A percentile compares a stretch with the other conserved stretches of the same genome.
phyloP scores from a whole-genome alignment of 2,888 invertebrate genomes.

The Coleophora deauratella region DNA sequence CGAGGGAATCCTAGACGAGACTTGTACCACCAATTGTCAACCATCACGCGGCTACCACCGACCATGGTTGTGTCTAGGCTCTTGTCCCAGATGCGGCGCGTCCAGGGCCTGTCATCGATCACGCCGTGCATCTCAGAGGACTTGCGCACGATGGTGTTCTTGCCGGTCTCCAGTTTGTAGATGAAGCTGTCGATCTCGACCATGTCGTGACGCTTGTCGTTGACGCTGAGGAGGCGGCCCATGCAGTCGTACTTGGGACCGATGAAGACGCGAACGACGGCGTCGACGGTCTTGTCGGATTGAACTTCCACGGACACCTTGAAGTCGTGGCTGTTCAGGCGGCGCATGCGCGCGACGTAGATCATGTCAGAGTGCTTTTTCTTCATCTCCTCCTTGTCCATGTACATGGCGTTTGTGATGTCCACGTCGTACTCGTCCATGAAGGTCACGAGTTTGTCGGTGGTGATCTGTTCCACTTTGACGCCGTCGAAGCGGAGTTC shows the following conservation, averaged over 20 bases:
- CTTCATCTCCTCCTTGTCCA: constrained; percentile 61
- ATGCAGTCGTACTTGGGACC: constrained; percentile 81
- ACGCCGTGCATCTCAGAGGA: constrained; percentile 79
- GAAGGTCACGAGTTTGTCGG: constrained; percentile 79
- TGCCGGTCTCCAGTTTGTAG: constrained; percentile 76
- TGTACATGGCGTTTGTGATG: constrained; percentile 76
- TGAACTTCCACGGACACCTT: constrained; percentile 71
- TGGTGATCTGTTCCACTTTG: constrained; percentile 74
- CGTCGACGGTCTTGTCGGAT: constrained; percentile 72
- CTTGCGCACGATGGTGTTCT: constrained; percentile 79
- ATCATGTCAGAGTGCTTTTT: constrained; percentile 61
- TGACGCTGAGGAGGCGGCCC: constrained; percentile 69
- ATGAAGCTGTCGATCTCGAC: constrained; percentile 70
- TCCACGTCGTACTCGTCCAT: constrained; percentile 81
- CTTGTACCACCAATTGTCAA: constrained; percentile 72
- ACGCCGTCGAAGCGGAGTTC: constrained; percentile 78
- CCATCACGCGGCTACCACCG: constrained; percentile 52
- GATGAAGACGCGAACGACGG: constrained; percentile 78
- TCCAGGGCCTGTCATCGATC: constrained; percentile 73
- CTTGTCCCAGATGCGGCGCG: constrained; percentile 37
- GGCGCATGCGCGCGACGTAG: constrained; percentile 73
- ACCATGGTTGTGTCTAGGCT: constrained; percentile 35
- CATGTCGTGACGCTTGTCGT: constrained; percentile 60
- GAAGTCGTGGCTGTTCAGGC: constrained; percentile 80
- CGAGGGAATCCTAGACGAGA: constrained; percentile 77